These are phyloP conservation scores for Phaethon lepturus DNA, from an alignment of 2,113 vertebrate species.

Conservation along the genomic window DNA sequence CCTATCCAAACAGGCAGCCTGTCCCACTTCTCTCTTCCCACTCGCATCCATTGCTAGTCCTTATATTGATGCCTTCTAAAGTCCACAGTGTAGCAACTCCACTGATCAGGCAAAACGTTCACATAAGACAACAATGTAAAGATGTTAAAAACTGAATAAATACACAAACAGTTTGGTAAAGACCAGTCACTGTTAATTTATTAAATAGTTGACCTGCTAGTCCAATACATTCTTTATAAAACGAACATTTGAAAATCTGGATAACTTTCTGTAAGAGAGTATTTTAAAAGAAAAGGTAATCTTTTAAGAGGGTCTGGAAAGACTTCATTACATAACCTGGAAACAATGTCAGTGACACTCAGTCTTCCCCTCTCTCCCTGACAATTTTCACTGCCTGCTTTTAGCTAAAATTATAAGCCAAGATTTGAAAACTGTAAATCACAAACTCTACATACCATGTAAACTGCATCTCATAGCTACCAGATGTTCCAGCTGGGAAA, in stretches of 20 bases:
- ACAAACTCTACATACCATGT: background rate
- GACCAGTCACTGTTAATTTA: background rate
- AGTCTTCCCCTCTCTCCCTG: background rate
- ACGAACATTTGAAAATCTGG: background rate
- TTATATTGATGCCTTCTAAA: background rate
- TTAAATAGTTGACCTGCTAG: background rate
- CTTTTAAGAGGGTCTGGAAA: background rate
- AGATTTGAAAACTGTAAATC: conserved; percentile 18
- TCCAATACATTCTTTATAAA: background rate
- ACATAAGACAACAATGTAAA: background rate
- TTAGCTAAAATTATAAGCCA: conserved; percentile 3
- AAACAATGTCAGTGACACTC: background rate
- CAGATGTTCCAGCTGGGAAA: background rate
- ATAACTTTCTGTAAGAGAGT: background rate
- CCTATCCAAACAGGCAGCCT: background rate
- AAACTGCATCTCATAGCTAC: background rate
- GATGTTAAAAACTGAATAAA: background rate
- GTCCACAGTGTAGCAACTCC: background rate
- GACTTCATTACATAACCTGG: background rate
- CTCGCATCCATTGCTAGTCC: background rate
- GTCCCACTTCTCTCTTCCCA: background rate
- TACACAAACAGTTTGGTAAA: background rate
- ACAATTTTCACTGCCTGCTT: conserved; percentile 24
- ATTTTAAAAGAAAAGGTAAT: background rate
- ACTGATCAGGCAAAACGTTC: background rate